Base-by-base conservation (phyloP, 2,113 vertebrate genomes). In the Salvelinus namaycush region DNA sequence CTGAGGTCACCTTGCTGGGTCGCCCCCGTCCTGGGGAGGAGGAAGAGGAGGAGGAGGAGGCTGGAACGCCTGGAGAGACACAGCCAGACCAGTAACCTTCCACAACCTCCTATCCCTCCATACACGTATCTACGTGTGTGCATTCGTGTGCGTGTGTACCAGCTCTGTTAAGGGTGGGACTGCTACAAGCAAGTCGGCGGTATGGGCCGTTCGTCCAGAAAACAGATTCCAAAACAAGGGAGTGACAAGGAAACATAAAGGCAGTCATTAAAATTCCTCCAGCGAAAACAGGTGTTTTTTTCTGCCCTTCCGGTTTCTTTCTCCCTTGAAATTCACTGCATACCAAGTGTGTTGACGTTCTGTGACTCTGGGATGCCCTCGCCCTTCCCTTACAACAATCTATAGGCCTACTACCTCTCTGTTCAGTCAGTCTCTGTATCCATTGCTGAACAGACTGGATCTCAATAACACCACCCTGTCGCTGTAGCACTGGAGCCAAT, bases 11-110 rank as follows among this genome's bases (percentile, higher is more conserved):
- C 59, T 59, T 57, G 59, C 20, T 62, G 0, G 67, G 79, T 81
- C 81, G 83, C 60, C 81, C 48, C 39, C 64, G 70, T 6, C 26
- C 66, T 68, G 59, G 59, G 59, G n/a, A 62, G 59, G n/a, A 44
- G 39, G 39, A 44, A 44, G 39, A 44, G 34, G 34, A 34, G 34
- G 34, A 34, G 5, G 4, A 6, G 5, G 7, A 16, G 59, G 7
- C 59, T 62, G n/a, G 59, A 62, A 62, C n/a, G 2, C 1, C 59
- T 22, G 8, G 59, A 62, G n/a, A 20, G 7, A 62, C 59, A 62
- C 5, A 24, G 59, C 59, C 59, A 20, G 3, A 16, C 59, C 59
- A 2, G 9, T 62, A 62, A 16, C 51, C 51, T 54, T 5, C 51
- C n/a, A 62, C 59, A 62, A 13, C 59, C 16, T 54, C 51, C 14